Base-by-base conservation (phyloP, 2,797 vertebrate species). In the Amniataba percoides region DNA sequence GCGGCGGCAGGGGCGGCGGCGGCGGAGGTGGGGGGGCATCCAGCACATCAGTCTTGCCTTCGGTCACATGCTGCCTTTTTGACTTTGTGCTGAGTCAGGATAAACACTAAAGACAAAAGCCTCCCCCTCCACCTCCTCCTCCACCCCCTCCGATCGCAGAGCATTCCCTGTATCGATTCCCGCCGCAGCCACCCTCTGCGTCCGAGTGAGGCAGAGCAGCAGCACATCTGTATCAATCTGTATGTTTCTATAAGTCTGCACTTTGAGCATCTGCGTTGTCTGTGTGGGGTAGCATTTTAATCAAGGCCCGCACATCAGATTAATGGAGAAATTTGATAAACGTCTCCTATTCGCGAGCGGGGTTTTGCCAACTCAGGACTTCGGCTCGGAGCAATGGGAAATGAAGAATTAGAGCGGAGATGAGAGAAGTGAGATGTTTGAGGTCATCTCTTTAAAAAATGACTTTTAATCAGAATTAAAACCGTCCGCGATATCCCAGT, bases 261-360 rank as follows among this genome's bases (percentile, higher is more conserved):
- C 72, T 84, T 52, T 70, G 85, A 87, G 90, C 92, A 90, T 87
- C 89, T 90, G 89, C 84, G 77, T 72, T 67, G 87, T 78, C 85
- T 84, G 92, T 87, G 89, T 88, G 89, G 82, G 86, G 90, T 63
- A 65, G 83, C 82, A 59, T 84, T 93, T 93, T 93, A 93, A 93
- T 94, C 92, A 92, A 74, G 78, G 75, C 71, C 78, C 7, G 73
- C 84, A 51, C 90, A 90, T 94, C 93, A 91, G 88, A 93, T 92
- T 94, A 92, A 94, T 93, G 94, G 93, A 92, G 89, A 86, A 92
- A 90, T 92, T 87, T 94, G 92, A 94, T 92, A 88, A 94, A 94
- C 88, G 89, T 84, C 85, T 87, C 78, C 81, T 77, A 87, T 92
- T 92, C 84, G 66, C 83, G 4, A 58, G 87, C 79, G 25, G 84